Evolutionary conservation across 2,797 vertebrate species (phyloP).

Genomic region (Helarctos malayanus): DNA sequence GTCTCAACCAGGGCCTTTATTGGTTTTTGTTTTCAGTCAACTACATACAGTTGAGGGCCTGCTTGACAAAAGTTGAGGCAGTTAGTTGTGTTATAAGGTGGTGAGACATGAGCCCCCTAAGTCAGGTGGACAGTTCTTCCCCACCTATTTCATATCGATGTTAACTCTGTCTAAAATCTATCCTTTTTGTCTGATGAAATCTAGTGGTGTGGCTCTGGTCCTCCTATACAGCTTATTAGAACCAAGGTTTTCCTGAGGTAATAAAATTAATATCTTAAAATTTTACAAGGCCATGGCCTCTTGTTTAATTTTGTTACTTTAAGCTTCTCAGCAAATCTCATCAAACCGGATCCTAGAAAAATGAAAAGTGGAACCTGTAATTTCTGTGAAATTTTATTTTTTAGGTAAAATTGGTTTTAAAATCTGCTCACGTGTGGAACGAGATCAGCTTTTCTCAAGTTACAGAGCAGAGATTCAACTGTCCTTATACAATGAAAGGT

Average conservation of each 20-base stretch:
- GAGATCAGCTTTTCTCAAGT: constrained; percentile 6
- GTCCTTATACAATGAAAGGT: neutral
- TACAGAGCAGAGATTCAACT: constrained; percentile 1
- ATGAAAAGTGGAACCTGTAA: neutral
- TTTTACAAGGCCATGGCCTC: neutral
- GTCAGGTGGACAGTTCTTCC: rapidly evolving
- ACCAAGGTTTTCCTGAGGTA: neutral
- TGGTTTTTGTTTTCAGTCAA: constrained; percentile 35
- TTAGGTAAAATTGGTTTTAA: constrained; percentile 39
- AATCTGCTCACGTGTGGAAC: neutral
- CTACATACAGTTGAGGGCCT: neutral
- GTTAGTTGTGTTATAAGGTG: neutral
- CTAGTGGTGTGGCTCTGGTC: neutral
- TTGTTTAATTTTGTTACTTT: constrained; percentile 22
- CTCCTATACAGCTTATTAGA: neutral
- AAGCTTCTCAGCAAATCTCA: neutral
- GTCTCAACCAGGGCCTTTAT: neutral
- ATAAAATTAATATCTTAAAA: constrained; percentile 57
- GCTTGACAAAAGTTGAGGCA: neutral
- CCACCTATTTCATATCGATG: neutral
- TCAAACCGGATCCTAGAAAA: constrained; percentile 40
- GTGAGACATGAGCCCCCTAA: neutral
- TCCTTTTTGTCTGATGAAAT: neutral
- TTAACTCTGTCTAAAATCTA: neutral
- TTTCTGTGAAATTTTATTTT: constrained; percentile 37